A percentile compares a stretch with the other conserved stretches of the same genome.
These are phyloP conservation scores for Diabrotica balteata DNA, from an alignment of 2,888 invertebrate species.

Conservation along the genomic window DNA sequence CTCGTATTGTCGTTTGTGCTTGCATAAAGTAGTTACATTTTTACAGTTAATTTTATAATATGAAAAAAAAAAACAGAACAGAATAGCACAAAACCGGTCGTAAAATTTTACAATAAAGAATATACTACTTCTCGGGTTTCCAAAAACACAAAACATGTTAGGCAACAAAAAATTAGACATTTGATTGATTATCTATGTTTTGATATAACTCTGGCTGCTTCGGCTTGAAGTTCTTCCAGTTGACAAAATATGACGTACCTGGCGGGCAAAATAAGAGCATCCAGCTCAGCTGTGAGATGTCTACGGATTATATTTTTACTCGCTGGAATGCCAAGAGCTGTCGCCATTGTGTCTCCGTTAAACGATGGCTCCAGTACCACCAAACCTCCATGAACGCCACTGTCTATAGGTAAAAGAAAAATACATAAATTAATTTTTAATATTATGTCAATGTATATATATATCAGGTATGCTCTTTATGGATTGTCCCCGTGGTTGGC, in stretches of 20 bases:
- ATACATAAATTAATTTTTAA: no score
- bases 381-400: slow-evolving; percentile 93
- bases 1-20: no score
- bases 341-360: slow-evolving; percentile 94
- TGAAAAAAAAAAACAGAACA: no score
- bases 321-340: slow-evolving; percentile 88
- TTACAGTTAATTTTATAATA: no score
- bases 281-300: slow-evolving; percentile 90
- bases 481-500: no score
- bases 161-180: slow-evolving; percentile 6
- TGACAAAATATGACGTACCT: slow-evolving; percentile 90
- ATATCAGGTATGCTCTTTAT: no score
- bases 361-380: slow-evolving; percentile 94
- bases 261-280: slow-evolving; percentile 89
- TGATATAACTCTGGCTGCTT: slow-evolving; percentile 74
- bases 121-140: no score
- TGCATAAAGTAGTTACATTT: no score
- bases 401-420: slow-evolving; percentile 67
- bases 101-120: no score
- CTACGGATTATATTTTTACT: slow-evolving; percentile 92
- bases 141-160: no score
- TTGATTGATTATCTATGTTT: slow-evolving; percentile 61
- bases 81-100: no score
- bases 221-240: slow-evolving; percentile 84
- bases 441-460: no score